These are phyloP conservation scores for Diceros bicornis DNA, from an alignment of 2,797 vertebrate species.

Conservation along the genomic window DNA sequence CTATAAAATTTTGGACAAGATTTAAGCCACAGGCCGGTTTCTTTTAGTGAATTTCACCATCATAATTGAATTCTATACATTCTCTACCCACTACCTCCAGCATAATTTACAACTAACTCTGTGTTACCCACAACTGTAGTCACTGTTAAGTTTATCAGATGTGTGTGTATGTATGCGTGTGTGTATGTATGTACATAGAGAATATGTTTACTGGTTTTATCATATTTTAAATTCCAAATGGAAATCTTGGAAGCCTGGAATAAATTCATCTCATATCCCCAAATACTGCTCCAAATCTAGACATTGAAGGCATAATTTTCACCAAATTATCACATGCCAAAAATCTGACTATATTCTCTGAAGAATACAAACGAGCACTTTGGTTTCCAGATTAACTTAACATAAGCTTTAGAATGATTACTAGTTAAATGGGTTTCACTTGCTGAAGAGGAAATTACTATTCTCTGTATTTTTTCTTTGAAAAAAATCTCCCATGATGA, in stretches of 20 bases:
- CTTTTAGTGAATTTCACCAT: neutral
- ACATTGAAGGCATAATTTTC: conserved; percentile 43
- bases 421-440: conserved; percentile 40
- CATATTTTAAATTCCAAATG: conserved; percentile 58
- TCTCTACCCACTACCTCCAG: neutral
- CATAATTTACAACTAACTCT: conserved; percentile 27
- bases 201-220: conserved; percentile 6
- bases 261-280: conserved; percentile 21
- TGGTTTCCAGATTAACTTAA: conserved; percentile 54
- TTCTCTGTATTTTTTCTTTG: neutral
- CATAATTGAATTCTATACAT: neutral
- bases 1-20: neutral
- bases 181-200: neutral
- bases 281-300: conserved; percentile 28
- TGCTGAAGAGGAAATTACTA: conserved; percentile 51
- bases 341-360: neutral
- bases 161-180: neutral
- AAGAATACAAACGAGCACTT: conserved; percentile 37
- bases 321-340: conserved; percentile 29
- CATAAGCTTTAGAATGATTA: conserved; percentile 56
- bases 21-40: neutral
- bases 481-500: neutral
- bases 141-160: conserved; percentile 40
- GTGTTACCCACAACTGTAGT: neutral
- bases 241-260: neutral